Evolutionary conservation across 2,888 invertebrate genomes (phyloP), one percentile per base, ranked within the genome.

Genomic region (Ophonus ardosiacus): DNA sequence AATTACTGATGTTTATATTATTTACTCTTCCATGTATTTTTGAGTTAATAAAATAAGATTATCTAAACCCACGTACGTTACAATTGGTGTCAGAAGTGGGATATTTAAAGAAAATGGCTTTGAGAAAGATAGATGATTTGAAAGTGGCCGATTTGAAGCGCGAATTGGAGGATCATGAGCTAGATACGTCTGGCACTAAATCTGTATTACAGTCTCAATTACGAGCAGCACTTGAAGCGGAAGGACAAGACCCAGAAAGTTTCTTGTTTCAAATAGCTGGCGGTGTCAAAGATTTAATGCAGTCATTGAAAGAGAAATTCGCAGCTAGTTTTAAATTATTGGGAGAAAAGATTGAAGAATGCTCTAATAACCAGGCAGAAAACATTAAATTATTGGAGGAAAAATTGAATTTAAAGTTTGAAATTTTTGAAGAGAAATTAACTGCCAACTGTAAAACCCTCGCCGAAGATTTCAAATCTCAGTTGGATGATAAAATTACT

Each of bases 121-220:
- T 24, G 18, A 63, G 10, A 10, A 63, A 7, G n/a, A 24, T 63
- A 63, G 63, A 63, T 24, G 17, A 63, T 24, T 63, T 63, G 10
- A 63, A 63, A 63, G 63, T 63, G 24, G 17, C 63, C 17, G 63
- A 63, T 63, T 24, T 63, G n/a, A n/a, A n/a, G 63, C 63, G 63
- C 63, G 63, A 63, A 63, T 63, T 63, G 63, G 8, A 63, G 15
- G 63, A 63, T n/a, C 63, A 15, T 5, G 63, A 63, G 18, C 63
- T 21, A 24, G 63, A 63, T 21, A 63, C 24, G 10, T 63, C 63
- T 24, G 63, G 18, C 7, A 63, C 63, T 24, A 63, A 63, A 24
- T 63, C 17, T 63, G 7, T 63, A 21, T 24, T 63, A 63, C 17
- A 63, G 0, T 63, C 10, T 8, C 17, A 15, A 63, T 5, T 63